A percentile compares a stretch with the other conserved stretches of the same genome.
These are phyloP conservation scores for Ochotona princeps DNA, from an alignment of 2,113 vertebrate genomes.

Conservation along the genomic window DNA sequence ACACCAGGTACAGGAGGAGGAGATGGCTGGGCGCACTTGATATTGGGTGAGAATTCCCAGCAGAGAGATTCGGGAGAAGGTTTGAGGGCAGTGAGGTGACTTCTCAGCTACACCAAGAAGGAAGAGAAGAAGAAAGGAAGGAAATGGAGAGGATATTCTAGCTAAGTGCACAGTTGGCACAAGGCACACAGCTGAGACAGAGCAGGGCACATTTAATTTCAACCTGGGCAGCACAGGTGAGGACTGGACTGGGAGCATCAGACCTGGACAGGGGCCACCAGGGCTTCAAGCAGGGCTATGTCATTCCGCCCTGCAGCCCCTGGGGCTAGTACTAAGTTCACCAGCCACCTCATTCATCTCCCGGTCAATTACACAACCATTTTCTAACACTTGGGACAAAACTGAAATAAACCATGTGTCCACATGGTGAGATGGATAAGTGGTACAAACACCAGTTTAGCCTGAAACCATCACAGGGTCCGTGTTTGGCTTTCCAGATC, in stretches of 20 bases:
- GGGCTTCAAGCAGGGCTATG: no score
- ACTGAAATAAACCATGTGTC: neutral
- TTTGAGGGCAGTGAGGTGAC: neutral
- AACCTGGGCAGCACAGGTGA: neutral
- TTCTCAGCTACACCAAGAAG: neutral
- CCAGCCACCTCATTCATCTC: neutral
- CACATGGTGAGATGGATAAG: neutral
- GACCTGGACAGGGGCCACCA: no score
- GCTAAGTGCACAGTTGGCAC: neutral
- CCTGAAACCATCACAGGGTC: neutral
- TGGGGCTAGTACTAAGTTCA: neutral
- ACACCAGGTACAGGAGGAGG: no score
- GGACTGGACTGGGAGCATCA: no score
- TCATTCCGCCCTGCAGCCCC: neutral
- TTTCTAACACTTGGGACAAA: neutral
- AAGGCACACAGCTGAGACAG: neutral
- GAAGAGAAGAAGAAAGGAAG: neutral
- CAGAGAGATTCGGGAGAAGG: neutral
- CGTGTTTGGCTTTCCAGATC: neutral
- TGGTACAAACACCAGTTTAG: neutral
- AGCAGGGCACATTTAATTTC: neutral
- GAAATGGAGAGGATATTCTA: neutral
- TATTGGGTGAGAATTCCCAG: neutral
- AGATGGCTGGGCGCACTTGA: neutral
- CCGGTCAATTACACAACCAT: neutral